phyloP scores from a whole-genome alignment of 2,113 vertebrate species.

The Carassius gibelio region DNA sequence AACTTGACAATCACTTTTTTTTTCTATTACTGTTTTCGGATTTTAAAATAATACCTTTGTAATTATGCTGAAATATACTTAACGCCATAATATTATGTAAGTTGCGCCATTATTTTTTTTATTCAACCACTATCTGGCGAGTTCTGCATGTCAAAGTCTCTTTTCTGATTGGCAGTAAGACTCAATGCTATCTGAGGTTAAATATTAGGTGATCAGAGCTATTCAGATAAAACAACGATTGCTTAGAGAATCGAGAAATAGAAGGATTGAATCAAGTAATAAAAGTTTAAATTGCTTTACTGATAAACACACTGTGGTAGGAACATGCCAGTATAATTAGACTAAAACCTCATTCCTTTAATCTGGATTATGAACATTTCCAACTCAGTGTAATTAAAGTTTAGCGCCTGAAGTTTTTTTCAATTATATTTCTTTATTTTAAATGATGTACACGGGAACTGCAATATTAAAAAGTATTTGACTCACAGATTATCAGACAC shows the following conservation, averaged over 20 bases:
- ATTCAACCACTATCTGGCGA: background rate
- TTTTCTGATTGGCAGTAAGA: constrained; percentile 26
- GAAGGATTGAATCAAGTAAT: background rate
- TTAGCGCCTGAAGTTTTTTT: background rate
- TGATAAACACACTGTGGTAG: background rate
- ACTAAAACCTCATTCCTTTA: background rate
- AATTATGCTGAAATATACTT: background rate
- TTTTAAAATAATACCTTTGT: background rate
- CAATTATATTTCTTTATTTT: background rate
- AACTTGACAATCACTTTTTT: background rate
- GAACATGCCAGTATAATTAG: background rate
- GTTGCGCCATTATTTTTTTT: background rate
- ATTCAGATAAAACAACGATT: background rate
- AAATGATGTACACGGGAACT: background rate
- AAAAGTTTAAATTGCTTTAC: background rate
- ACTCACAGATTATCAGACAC: background rate
- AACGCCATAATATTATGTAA: background rate
- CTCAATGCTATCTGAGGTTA: constrained; percentile 48
- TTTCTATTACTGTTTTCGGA: background rate
- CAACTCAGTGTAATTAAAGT: background rate
- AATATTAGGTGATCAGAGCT: constrained; percentile 49
- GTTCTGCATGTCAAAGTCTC: constrained; percentile 35
- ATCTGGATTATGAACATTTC: background rate
- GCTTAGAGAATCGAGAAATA: background rate
- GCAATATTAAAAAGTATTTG: background rate